phyloP scores from a whole-genome alignment of 2,888 invertebrate genomes.

The Heliconius charithonia region DNA sequence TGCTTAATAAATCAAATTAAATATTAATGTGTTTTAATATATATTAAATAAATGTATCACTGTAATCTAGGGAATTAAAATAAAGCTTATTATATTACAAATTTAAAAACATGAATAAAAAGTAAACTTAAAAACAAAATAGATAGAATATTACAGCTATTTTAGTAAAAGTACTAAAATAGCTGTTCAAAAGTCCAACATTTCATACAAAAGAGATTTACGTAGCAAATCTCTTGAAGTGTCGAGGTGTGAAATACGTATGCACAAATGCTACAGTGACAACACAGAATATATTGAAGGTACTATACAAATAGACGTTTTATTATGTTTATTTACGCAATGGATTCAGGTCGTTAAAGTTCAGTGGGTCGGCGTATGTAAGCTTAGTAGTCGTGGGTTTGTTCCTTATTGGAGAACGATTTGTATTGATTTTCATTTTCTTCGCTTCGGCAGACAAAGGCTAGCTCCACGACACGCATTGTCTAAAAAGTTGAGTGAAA shows the following conservation, averaged over 20 bases:
- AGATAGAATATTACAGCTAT: not conserved
- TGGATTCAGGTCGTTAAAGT: not conserved
- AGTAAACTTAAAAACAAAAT: not conserved
- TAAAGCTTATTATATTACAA: no score
- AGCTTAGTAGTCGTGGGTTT: not conserved
- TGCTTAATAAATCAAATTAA: no score
- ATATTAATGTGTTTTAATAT: no score
- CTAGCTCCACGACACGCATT: no score
- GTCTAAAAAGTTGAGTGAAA: no score
- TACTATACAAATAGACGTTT: constrained; percentile 1
- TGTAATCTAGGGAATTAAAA: no score
- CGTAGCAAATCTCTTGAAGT: constrained; percentile 21
- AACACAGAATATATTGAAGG: constrained; percentile 6
- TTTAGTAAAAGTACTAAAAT: constrained; percentile 13
- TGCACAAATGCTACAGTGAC: constrained; percentile 16
- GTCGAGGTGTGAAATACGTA: constrained; percentile 24
- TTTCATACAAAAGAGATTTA: constrained; percentile 27
- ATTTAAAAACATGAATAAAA: not conserved
- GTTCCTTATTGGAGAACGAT: no score
- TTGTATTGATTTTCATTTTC: no score
- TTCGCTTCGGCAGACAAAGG: no score
- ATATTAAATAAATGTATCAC: no score
- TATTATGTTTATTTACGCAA: constrained; percentile 5
- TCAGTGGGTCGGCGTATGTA: not conserved
- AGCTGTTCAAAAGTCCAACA: constrained; percentile 19